Conservation (phyloP, 2,113 vertebrate species). For the Lepisosteus osseus region DNA sequence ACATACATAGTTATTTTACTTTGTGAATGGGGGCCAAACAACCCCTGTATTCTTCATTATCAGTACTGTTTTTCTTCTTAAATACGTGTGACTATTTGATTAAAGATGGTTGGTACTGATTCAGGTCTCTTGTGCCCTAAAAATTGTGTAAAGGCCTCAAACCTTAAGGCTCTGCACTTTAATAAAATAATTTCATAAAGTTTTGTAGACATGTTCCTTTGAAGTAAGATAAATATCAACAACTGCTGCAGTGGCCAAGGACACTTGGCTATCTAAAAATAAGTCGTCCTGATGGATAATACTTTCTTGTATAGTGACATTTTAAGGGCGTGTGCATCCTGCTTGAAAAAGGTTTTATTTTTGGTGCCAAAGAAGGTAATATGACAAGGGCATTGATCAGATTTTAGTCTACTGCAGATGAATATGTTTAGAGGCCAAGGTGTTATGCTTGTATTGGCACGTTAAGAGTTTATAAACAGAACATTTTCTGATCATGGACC, state of each 20-base stretch:
- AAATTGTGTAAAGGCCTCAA: background rate
- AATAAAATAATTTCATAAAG: background rate
- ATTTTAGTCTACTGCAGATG: background rate
- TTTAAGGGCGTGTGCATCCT: constrained; percentile 17
- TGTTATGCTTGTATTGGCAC: no score
- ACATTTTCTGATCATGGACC: no score
- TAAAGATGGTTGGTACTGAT: no score
- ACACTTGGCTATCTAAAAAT: constrained; percentile 16
- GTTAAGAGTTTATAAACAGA: no score
- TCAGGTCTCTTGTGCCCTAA: background rate
- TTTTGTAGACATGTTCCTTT: background rate
- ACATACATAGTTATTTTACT: no score
- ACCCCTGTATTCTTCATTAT: no score
- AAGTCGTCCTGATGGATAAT: constrained; percentile 11
- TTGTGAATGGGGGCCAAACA: no score
- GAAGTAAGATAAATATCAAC: background rate
- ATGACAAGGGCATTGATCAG: background rate
- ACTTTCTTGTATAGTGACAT: background rate
- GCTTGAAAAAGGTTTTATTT: constrained; percentile 3
- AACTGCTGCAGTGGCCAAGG: constrained; percentile 9
- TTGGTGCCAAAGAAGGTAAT: background rate
- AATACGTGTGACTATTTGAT: no score
- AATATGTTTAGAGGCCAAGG: no score
- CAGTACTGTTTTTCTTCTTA: no score
- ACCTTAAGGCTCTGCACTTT: background rate